Evolutionary conservation across 2,113 vertebrate genomes (phyloP), one percentile per base, ranked within the genome.

Genomic region (Sinocyclocheilus anshuiensis): DNA sequence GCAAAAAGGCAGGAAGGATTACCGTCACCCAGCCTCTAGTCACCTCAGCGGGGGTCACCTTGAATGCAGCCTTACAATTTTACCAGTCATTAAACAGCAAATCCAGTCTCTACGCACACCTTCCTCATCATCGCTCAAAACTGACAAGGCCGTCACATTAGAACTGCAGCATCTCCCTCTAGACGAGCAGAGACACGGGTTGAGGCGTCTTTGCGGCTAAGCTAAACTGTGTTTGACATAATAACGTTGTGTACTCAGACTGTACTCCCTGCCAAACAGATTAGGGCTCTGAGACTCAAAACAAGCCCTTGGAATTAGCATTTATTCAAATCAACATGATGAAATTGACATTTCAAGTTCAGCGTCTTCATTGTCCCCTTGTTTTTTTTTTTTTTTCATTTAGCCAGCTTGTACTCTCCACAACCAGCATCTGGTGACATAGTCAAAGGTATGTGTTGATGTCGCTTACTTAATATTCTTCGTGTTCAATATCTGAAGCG

Each of bases 41-140:
- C 92, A 92, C 91, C 90, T 92, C 92, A 77, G 86, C 85, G 77
- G 89, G 89, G 94, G 95, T 95, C 94, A 95, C 94, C 94, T 95
- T 95, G 93, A 92, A 92, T 48, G 59, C 92, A 92, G 93, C 86
- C 86, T 93, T 92, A 94, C 92, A 93, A 93, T 94, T 95, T 95
- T 93, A 94, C 93, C 94, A 94, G 91, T 94, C 94, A 95, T 95
- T 95, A 94, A 95, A 94, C 94, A 92, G 92, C 90, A 94, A 94
- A 94, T 95, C 93, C 92, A 87, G 89, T 86, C 86, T 89, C 89
- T 77, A 11, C 82, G 89, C 86, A 67, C 82, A 87, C 85, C 90
- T 88, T 87, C 86, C 87, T 87, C 84, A 81, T 93, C 92, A 92
- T 94, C 90, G 89, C 92, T 93, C 92, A 91, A 91, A 86, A 91